Base-by-base conservation (phyloP, 2,113 vertebrate genomes). In the Salvelinus sp. region DNA sequence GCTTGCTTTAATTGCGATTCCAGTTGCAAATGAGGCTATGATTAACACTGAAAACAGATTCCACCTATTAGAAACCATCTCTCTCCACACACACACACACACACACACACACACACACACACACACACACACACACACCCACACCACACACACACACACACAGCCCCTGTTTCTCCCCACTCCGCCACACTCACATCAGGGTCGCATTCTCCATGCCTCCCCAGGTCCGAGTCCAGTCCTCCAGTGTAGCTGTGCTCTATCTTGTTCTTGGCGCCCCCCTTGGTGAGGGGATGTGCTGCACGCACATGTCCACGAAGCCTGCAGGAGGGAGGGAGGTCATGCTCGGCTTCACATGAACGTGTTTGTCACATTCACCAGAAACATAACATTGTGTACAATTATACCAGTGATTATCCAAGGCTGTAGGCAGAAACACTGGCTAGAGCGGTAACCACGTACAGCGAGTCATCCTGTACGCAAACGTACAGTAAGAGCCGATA, bases 301-400 rank as follows among this genome's bases (percentile, higher is more conserved):
- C 96, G 72, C 98, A 99, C 98, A 99, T 98, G 92, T 99, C 98
- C 91, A 99, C 98, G 54, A 99, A 96, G 30, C 98, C 98, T 99
- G 75, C 0, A 47, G 14, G 6, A 76, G 64, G 60, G 5, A 38
- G 33, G 38, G 38, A 44, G 38, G 38, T 16, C 0, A 47, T 27
- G 20, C 6, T 63, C 6, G 65, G 7, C 58, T 50, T 2, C 3
- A 44, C 38, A 44, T 44, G 9, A 44, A 2, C 9, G 9, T 9
- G 28, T 62, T 72, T 1, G 38, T 69, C 18, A 20, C 12, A 48
- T 74, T 44, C 38, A 10, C 9, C 38, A 44, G 38, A 44, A 14
- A 62, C 10, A n/a, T 28, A 5, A 63, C 22, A 23, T 27, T 74
- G 14, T 30, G 28, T 47, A 14, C 23, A 0, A 65, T 2, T 60